Evolutionary conservation across 1,140 invertebrate genomes (phyloP).

Genomic region (Wasmannia auropunctata): DNA sequence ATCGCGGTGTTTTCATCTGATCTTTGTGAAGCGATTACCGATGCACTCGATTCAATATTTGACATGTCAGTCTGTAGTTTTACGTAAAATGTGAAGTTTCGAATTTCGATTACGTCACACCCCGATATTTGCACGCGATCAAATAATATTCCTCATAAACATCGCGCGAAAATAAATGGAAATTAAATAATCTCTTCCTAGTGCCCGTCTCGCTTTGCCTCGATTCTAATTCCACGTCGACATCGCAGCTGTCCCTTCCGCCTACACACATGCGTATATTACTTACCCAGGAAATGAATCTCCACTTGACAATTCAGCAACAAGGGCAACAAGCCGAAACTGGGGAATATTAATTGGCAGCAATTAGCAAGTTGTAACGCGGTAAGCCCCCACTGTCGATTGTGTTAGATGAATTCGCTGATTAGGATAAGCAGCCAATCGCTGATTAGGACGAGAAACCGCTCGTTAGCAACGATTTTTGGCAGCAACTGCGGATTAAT

Average conservation of each 20-base stretch:
- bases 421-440: constrained; percentile 32
- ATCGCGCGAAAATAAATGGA: neutral
- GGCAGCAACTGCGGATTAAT: constrained; percentile 13
- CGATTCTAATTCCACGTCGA: neutral
- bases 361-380: constrained; percentile 39
- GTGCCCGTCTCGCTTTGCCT: neutral
- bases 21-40: constrained; percentile 19
- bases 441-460: neutral
- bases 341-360: constrained; percentile 47
- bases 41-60: neutral
- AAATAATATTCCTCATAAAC: neutral
- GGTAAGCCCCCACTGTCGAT: constrained; percentile 5
- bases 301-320: neutral
- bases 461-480: constrained; percentile 32
- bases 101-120: neutral
- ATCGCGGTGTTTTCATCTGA: neutral
- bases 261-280: neutral
- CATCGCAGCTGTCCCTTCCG: neutral
- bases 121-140: neutral
- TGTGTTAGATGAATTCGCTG: constrained; percentile 29
- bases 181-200: neutral
- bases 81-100: neutral
- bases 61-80: neutral
- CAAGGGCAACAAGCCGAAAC: neutral
- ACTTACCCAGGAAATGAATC: neutral